A percentile compares a stretch with the other conserved stretches of the same genome.
phyloP scores from a whole-genome alignment of 2,797 vertebrate genomes.

The Acanthurus tractus region DNA sequence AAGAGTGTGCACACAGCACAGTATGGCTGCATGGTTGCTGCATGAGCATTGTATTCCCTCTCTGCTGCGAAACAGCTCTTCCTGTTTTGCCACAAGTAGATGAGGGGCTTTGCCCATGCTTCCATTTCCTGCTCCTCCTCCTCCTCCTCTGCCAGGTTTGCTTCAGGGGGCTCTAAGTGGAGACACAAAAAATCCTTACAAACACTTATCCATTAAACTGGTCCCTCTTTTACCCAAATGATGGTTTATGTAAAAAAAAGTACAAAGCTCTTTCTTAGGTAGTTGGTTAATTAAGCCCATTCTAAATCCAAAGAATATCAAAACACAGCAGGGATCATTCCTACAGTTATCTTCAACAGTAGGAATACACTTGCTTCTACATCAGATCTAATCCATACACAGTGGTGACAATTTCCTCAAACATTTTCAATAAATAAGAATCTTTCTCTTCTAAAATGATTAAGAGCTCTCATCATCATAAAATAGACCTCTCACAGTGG shows the following conservation, averaged over 20 bases:
- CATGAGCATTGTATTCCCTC: constrained; percentile 91
- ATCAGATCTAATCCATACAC: constrained; percentile 48
- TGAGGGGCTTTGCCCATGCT: constrained; percentile 93
- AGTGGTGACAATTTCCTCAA: constrained; percentile 37
- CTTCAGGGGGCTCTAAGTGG: constrained; percentile 88
- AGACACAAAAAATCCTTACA: constrained; percentile 47
- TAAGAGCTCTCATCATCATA: constrained; percentile 55
- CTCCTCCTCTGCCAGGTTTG: constrained; percentile 78
- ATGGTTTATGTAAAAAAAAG: constrained; percentile 24
- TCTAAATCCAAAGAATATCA: constrained; percentile 51
- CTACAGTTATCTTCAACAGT: constrained; percentile 27
- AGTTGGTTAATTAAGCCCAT: constrained; percentile 44
- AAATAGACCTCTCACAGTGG: constrained; percentile 53
- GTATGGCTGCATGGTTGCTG: constrained; percentile 88
- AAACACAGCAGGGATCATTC: constrained; percentile 27
- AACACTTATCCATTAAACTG: constrained; percentile 31
- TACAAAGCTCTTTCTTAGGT: constrained; percentile 15
- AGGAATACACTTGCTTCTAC: constrained; percentile 30
- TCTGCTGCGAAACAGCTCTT: constrained; percentile 89
- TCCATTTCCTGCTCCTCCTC: constrained; percentile 91
- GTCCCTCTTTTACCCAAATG: constrained; percentile 14
- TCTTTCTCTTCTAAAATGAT: constrained; percentile 59
- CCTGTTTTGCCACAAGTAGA: constrained; percentile 93
- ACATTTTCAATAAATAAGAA: constrained; percentile 37
- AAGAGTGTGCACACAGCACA: constrained; percentile 96